Conservation (phyloP, 2,113 vertebrate genomes). For the Microtus richardsoni region DNA sequence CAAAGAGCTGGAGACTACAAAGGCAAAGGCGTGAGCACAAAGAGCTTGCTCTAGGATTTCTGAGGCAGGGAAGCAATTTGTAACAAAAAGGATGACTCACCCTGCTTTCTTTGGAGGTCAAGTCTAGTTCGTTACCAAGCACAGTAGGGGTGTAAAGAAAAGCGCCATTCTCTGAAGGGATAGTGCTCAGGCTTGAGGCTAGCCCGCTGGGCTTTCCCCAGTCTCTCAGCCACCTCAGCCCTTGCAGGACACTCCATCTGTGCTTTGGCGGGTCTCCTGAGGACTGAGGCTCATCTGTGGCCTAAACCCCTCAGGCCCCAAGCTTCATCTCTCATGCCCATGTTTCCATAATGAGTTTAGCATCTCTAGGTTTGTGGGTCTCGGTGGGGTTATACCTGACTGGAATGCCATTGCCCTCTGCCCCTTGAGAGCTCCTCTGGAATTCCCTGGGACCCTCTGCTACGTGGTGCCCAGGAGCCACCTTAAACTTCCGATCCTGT, state of each 20-base stretch:
- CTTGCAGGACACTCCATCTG: neutral
- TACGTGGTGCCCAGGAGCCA: neutral
- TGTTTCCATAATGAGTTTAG: neutral
- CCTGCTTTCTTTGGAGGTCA: neutral
- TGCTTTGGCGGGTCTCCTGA: neutral
- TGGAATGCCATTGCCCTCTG: neutral
- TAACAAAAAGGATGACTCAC: slow-evolving; percentile 22
- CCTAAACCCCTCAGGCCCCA: neutral
- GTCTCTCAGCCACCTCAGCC: neutral
- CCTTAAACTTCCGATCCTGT: neutral
- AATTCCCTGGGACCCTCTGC: neutral
- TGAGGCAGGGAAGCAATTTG: slow-evolving; percentile 54
- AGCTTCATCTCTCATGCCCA: neutral
- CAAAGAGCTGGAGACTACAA: neutral
- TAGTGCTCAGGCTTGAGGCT: neutral
- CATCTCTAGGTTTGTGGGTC: neutral
- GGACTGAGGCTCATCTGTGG: neutral
- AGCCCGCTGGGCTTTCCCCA: neutral
- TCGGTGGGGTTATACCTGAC: neutral
- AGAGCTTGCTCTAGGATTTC: neutral
- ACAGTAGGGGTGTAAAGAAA: neutral
- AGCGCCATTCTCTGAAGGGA: neutral
- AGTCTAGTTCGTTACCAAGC: neutral
- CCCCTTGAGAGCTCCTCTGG: neutral
- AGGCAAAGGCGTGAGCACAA: neutral